Evolutionary conservation across 2,113 vertebrate genomes (phyloP), one percentile per base, ranked within the genome.

Genomic region (Malurus melanocephalus): DNA sequence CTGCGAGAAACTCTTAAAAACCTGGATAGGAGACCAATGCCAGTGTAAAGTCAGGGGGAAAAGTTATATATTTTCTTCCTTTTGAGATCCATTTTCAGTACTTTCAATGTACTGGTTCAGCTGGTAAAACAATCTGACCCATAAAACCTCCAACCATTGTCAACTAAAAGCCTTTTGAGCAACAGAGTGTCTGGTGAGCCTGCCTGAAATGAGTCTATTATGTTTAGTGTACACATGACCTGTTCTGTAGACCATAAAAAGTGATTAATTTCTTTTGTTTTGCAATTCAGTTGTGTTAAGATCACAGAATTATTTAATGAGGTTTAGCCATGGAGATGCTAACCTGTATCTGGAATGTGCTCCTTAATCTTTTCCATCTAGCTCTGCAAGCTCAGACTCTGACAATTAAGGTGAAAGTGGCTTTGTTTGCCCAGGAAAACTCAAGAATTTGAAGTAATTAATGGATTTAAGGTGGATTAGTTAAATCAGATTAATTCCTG

Each of bases 401-500:
- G 9, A 49, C 30, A 81, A 67, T 87, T 84, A 55, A 80, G n/a
- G 52, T 32, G 32, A 59, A 93, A 88, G 35, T 64, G 26, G 18
- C 24, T 85, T 89, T 83, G 52, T 60, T 32, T 91, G 67, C 43
- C 35, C 26, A 85, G 52, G 57, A 88, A 67, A 91, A 78, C 40
- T 80, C 28, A 87, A 80, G 64, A 91, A 93, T 79, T 45, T 24
- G 59, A 92, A 88, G 62, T 75, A 93, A 90, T 92, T 93, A 93
- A 73, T 79, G 38, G 51, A 81, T 7, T 93, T 94, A 78, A 76
- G 75, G 53, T 79, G 59, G 80, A 90, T 94, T 93, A 85, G 74
- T 93, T 95, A 94, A 94, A 92, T 92, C 78, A 72, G 74, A 94
- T 94, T 94, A 94, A 89, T 79, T 92, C 75, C 71, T 85, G 89